Base-by-base conservation (phyloP, 2,797 vertebrate species). In the Alca torda region DNA sequence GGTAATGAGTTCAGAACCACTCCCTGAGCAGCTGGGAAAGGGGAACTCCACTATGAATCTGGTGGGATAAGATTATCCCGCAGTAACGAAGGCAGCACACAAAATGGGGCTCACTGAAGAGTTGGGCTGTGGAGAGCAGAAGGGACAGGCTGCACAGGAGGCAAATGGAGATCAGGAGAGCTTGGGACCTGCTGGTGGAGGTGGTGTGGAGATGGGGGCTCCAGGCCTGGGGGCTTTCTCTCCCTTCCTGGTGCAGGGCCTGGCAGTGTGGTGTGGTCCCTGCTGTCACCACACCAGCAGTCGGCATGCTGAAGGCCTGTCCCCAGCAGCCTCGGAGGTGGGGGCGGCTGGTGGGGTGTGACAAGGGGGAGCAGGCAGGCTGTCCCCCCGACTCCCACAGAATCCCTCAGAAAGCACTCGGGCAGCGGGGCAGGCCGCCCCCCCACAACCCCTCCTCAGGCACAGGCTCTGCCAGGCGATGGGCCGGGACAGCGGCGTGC, bases 1-100 rank as follows among this genome's bases (percentile, higher is more conserved):
- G 21, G 85, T 95, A 82, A 95, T 72, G 97, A 94, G 81, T 81
- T 96, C 87, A 78, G 92, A 84, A 80, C 9, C 64, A 1, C 64
- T 80, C 76, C 78, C 57, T 2, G 57, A 64, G 69, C 77, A 56
- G 89, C 63, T 63, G 91, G 81, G 46, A 16, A 35, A 84, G 88
- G 84, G 39, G 45, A 84, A 15, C 28, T 2, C 8, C 16, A 25
- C 54, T 70, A 20, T 53, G 10, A 24, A 43, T 23, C 69, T 33
- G 28, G 4, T 33, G 23, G 33, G 56, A 70, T 4, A 9, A 60
- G 60, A 18, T 21, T 17, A 31, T 23, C 54, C 10, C 16, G 11
- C 11, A 1, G 64, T 3, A 15, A 35, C 0, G 5, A 21, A 9
- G n/a, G 37, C 18, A n/a, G 30, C 2, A 1, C 13, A 4, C 33